Conservation (phyloP, 2,113 vertebrate species). For the Pimephales promelas region DNA sequence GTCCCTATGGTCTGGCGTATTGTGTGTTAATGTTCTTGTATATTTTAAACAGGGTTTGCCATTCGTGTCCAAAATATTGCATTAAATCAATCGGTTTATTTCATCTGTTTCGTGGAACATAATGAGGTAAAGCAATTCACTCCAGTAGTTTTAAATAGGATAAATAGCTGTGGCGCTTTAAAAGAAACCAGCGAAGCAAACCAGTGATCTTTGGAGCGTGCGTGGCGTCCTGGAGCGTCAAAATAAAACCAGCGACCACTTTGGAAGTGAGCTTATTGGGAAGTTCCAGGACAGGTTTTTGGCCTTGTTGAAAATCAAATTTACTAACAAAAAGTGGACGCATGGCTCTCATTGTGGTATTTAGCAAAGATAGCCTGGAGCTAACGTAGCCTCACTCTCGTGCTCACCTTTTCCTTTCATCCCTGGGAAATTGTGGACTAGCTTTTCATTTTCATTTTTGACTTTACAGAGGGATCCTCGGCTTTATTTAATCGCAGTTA, state of each 20-base stretch:
- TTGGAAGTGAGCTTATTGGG: neutral
- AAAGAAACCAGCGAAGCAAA: conserved; percentile 55
- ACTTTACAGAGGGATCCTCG: neutral
- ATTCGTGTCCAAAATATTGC: neutral
- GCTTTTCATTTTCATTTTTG: neutral
- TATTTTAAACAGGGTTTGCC: neutral
- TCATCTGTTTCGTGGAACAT: no score
- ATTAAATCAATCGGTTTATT: conserved; percentile 34
- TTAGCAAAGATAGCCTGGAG: neutral
- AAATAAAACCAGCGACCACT: conserved; percentile 28
- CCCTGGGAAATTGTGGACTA: neutral
- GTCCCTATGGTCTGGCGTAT: neutral
- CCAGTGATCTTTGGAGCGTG: conserved; percentile 38
- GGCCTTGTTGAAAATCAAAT: neutral
- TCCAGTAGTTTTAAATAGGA: conserved; percentile 26
- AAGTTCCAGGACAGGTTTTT: conserved; percentile 15
- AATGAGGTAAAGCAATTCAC: conserved; percentile 18
- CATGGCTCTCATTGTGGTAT: neutral
- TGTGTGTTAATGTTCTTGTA: neutral
- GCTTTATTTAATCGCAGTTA: neutral
- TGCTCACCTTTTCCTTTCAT: conserved; percentile 5
- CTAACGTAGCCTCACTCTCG: neutral
- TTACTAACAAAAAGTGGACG: neutral
- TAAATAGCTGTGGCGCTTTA: conserved; percentile 53
- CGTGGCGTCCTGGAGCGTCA: conserved; percentile 13